phyloP scores from a whole-genome alignment of 2,888 invertebrate genomes.

The Galeopsomyia nigrocyanea region DNA sequence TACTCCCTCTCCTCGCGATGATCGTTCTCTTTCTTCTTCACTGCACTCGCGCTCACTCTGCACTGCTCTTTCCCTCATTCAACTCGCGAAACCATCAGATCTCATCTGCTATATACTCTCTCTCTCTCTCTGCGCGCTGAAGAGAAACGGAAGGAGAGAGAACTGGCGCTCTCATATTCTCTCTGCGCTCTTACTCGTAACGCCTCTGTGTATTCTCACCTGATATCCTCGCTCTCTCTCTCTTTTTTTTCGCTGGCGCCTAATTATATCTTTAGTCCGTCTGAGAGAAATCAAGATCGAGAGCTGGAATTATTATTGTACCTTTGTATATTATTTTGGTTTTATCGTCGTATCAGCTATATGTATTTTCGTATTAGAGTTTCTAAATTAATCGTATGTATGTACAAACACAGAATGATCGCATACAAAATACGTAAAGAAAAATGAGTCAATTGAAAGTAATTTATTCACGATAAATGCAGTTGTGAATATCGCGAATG shows the following conservation, averaged over 20 bases:
- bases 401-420: too few relatives aligned
- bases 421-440: too few relatives aligned
- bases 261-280: not conserved
- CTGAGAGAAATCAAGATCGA: not conserved
- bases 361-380: too few relatives aligned
- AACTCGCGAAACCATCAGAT: not conserved
- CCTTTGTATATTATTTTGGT: not conserved
- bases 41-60: not conserved
- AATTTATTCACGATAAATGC: too few relatives aligned
- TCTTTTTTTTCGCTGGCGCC: not conserved
- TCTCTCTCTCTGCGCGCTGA: too few relatives aligned
- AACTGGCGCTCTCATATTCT: not conserved
- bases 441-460: too few relatives aligned
- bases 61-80: not conserved
- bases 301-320: not conserved
- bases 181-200: not conserved
- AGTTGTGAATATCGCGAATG: too few relatives aligned
- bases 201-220: conserved; percentile 9
- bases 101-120: conserved; percentile 9
- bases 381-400: too few relatives aligned
- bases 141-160: conserved; percentile 6
- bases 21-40: conserved; percentile 1
- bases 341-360: not conserved
- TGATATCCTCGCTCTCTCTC: not conserved
- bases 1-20: conserved; percentile 19